phyloP scores from a whole-genome alignment of 2,888 invertebrate species.

The Crocallis elinguaria region DNA sequence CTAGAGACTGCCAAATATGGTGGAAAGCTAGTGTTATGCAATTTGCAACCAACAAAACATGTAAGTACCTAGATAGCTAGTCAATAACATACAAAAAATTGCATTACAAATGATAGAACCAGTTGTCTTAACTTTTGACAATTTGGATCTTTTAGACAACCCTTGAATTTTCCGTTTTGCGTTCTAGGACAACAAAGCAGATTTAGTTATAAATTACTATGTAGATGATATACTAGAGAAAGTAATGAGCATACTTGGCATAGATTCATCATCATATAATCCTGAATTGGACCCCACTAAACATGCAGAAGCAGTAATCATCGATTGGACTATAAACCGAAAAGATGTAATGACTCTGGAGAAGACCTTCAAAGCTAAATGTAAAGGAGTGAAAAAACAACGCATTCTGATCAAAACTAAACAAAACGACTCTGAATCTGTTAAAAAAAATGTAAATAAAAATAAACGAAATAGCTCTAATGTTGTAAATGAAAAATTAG shows the following conservation, averaged over 20 bases:
- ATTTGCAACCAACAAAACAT: conserved; percentile 99
- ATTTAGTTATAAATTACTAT: conserved; percentile 94
- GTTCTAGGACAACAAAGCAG: conserved; percentile 94
- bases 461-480: conserved; percentile 13
- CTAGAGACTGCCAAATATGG: conserved; percentile 92
- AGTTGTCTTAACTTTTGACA: no score
- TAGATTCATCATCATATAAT: conserved; percentile 90
- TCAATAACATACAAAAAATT: no score
- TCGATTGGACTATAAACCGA: conserved; percentile 90
- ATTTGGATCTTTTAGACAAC: neutral
- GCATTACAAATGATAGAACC: no score
- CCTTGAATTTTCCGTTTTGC: neutral
- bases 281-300: conserved; percentile 88
- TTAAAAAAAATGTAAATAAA: neutral
- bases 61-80: conserved; percentile 80
- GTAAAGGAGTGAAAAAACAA: conserved; percentile 78
- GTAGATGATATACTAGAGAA: conserved; percentile 92
- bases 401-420: conserved; percentile 66
- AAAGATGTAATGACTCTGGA: conserved; percentile 86
- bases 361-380: conserved; percentile 80
- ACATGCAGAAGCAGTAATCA: conserved; percentile 65
- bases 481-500: conserved; percentile 15
- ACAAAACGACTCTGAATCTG: conserved; percentile 43
- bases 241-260: conserved; percentile 89
- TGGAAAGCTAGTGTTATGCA: conserved; percentile 96